These are phyloP conservation scores for Dexiosoma caninum DNA, from an alignment of 2,888 invertebrate species.

Conservation along the genomic window DNA sequence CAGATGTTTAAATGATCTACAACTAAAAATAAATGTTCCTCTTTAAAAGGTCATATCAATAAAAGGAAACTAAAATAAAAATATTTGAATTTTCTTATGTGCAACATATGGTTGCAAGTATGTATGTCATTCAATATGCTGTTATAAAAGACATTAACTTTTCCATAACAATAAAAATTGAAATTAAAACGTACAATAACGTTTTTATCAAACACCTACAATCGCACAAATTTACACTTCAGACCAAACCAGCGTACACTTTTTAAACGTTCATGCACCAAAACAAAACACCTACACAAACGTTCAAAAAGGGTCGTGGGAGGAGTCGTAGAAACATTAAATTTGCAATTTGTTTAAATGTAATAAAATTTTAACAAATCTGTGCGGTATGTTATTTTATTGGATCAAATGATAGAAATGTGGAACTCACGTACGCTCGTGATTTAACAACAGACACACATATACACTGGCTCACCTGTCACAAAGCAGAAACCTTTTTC, in stretches of 20 bases:
- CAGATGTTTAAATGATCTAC: background rate
- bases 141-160: constrained; percentile 43
- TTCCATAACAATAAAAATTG: constrained; percentile 37
- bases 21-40: background rate
- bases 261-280: background rate
- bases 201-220: background rate
- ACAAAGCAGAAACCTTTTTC: background rate
- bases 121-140: constrained; percentile 8
- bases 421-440: constrained; percentile 40
- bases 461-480: background rate
- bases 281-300: background rate
- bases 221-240: background rate
- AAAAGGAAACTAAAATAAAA: constrained; percentile 12
- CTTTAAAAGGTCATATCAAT: background rate
- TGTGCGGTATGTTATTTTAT: constrained; percentile 54
- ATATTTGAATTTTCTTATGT: background rate
- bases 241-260: background rate
- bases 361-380: constrained; percentile 60
- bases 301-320: no score
- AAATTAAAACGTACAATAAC: constrained; percentile 27
- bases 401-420: constrained; percentile 48
- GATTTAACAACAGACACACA: background rate
- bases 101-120: constrained; percentile 1
- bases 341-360: constrained; percentile 60
- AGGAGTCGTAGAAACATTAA: constrained; percentile 26